Conservation (phyloP, 2,113 vertebrate species). For the Eleginops maclovinus region DNA sequence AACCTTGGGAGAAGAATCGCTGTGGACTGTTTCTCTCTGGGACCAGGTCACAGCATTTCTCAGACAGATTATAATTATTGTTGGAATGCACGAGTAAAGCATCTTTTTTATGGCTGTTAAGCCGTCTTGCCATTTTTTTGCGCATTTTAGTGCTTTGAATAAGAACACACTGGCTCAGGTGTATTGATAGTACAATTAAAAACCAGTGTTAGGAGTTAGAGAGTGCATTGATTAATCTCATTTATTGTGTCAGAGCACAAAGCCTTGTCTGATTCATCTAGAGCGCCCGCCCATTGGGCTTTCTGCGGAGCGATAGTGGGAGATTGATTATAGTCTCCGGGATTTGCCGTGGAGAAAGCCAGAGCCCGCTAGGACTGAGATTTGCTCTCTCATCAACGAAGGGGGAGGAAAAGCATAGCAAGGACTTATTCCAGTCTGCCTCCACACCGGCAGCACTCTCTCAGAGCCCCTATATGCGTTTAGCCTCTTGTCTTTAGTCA, state of each 20-base stretch:
- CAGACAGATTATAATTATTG: background rate
- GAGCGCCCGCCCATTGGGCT: constrained; percentile 76
- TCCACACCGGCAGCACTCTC: background rate
- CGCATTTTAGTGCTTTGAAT: background rate
- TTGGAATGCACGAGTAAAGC: background rate
- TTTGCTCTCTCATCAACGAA: constrained; percentile 51
- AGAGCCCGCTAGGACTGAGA: constrained; percentile 49
- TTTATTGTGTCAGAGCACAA: constrained; percentile 59
- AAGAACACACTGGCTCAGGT: constrained; percentile 23
- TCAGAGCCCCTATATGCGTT: background rate
- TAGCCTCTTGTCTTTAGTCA: background rate
- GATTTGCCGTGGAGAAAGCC: constrained; percentile 68
- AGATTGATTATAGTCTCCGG: constrained; percentile 71
- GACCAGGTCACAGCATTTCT: background rate
- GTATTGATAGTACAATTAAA: background rate
- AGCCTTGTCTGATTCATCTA: constrained; percentile 53
- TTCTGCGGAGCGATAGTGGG: constrained; percentile 62
- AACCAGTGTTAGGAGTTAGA: background rate
- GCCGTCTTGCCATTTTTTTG: background rate
- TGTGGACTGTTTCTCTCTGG: background rate
- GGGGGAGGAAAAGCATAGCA: constrained; percentile 2
- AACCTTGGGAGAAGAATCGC: constrained; percentile 12
- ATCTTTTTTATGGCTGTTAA: background rate
- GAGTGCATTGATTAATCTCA: constrained; percentile 48
- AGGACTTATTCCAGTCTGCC: constrained; percentile 38